Base-by-base conservation (phyloP, 2,888 invertebrate genomes). In the Lydus trimaculatus region DNA sequence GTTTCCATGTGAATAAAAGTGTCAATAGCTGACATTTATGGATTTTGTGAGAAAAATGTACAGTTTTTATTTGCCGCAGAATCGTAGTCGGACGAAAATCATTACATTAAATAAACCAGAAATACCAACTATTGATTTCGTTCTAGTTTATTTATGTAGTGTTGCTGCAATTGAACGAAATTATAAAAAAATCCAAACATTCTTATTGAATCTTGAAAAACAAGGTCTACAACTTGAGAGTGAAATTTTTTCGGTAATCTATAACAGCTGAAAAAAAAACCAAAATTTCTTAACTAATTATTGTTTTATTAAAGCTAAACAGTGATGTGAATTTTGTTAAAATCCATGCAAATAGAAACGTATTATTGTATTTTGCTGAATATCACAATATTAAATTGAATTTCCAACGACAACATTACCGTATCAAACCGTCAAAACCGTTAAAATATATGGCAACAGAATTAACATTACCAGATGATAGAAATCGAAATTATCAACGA, bases 311-410 rank as follows among this genome's bases (percentile, higher is more conserved):
- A 8, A 28, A 65, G 66, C 23, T 58, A 1, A 58, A 63, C 23
- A 31, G 56, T 13, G 20, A 59, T 28, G 62, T 68, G 2, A 58
- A 58, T 13, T 68, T 68, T 23, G 36, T 68, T 2, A 83, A 83
- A 77, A 73, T 83, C 4, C 83, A 84, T 69, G 84, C 81, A 1
- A 79, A 84, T 7, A 76, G 81, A 11, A 23, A 73, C 6, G 64
- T 79, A 56, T 63, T 82, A 28, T 6, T 69, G 13, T 66, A 74
- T 56, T 79, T 76, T 66, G 78, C 80, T 31, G 72, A 75, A 28
- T 58, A 77, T 52, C 78, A 76, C 31, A 72, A 76, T 63, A 75
- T 83, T 31, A 75, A 78, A 59, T 65, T 81, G 65, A 72, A 75
- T 39, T 79, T 69, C 71, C 74, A 74, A 69, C 73, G 58, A 67